These are phyloP conservation scores for Lanistes nyassanus DNA, from an alignment of 1,140 invertebrate genomes.

Conservation along the genomic window DNA sequence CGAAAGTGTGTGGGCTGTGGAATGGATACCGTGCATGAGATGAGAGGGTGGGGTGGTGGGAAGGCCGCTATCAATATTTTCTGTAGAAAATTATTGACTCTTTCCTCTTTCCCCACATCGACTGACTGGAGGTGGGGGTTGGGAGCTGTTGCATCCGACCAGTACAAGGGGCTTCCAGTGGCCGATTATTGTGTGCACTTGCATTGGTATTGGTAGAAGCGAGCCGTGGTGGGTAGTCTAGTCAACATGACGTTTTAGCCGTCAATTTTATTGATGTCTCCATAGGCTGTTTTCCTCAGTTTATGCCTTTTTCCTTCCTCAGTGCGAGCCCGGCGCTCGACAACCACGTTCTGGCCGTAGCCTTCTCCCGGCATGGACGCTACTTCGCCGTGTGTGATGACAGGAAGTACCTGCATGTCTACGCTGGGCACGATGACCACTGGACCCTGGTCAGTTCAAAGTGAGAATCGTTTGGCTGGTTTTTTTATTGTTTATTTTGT, in stretches of 20 bases:
- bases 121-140: constrained; percentile 16
- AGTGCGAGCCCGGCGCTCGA: constrained; percentile 19
- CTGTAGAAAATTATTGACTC: constrained; percentile 46
- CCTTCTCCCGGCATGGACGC: constrained; percentile 39
- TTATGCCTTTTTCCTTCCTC: constrained; percentile 34
- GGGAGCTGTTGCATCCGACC: too few relatives aligned
- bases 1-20: too few relatives aligned
- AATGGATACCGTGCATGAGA: background rate
- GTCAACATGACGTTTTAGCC: constrained; percentile 31
- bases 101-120: constrained; percentile 18
- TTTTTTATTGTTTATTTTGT: background rate
- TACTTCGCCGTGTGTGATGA: constrained; percentile 49
- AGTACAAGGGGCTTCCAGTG: too few relatives aligned
- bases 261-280: constrained; percentile 50
- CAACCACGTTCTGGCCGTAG: constrained; percentile 43
- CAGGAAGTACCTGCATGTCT: constrained; percentile 45
- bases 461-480: constrained; percentile 29
- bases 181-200: constrained; percentile 32
- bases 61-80: constrained; percentile 46
- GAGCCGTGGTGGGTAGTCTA: background rate
- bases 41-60: constrained; percentile 29
- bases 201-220: constrained; percentile 24
- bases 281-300: constrained; percentile 27
- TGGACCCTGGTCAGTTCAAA: constrained; percentile 40
- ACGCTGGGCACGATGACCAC: constrained; percentile 16